These are phyloP conservation scores for Nemopilema nomurai DNA, from an alignment of 30 jellyfish, hydroid and myxozoan genomes.

Conservation along the genomic window DNA sequence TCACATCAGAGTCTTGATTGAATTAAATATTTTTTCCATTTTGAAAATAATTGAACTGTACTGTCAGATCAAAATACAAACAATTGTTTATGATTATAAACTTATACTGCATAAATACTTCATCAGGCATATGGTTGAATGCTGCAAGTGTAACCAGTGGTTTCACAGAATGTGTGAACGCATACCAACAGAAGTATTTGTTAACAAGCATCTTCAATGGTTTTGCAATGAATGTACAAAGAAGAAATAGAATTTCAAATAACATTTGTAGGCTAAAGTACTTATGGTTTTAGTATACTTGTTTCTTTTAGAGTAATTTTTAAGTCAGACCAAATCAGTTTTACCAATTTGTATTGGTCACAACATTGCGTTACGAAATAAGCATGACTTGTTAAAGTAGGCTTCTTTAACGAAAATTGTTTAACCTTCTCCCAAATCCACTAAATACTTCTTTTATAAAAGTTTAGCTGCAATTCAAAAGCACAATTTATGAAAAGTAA, in stretches of 20 bases:
- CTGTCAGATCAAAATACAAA: neutral
- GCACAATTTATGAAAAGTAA: neutral
- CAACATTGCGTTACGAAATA: neutral
- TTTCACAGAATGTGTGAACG: slow-evolving; percentile 50
- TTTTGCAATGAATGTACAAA: slow-evolving; percentile 22
- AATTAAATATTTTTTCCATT: neutral
- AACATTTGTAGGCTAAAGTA: neutral
- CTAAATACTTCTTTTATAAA: neutral
- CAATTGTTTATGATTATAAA: neutral
- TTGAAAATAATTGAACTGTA: neutral
- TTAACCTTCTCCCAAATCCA: neutral
- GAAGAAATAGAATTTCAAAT: neutral
- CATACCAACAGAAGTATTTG: slow-evolving; percentile 13
- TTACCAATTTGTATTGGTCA: neutral
- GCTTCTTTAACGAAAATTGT: neutral
- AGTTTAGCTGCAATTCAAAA: neutral
- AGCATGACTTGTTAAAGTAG: neutral
- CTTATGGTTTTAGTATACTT: neutral
- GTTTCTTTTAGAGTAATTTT: neutral
- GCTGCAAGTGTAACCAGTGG: slow-evolving; percentile 44
- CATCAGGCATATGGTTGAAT: slow-evolving; percentile 47
- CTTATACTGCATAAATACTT: slow-evolving; percentile 12
- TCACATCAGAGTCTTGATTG: slow-evolving; percentile 7
- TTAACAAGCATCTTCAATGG: slow-evolving; percentile 11
- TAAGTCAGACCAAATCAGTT: neutral